Evolutionary conservation across 1,140 invertebrate species (phyloP).

Genomic region (Drosophila rhopaloa): DNA sequence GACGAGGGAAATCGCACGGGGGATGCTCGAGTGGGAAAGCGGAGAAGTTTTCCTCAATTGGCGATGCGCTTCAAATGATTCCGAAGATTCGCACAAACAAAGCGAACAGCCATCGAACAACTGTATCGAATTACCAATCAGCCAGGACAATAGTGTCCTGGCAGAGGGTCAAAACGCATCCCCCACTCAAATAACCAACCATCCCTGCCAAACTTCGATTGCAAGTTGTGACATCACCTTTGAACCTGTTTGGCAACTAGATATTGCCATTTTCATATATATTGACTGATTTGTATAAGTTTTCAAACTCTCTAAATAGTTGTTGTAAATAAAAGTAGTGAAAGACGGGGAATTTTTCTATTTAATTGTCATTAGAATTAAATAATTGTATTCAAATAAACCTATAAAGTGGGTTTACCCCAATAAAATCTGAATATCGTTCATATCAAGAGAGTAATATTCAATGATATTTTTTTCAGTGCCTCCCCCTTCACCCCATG

Average conservation of each 20-base stretch:
- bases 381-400: too few species aligned
- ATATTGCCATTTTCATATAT: not conserved
- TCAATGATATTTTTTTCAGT: too few species aligned
- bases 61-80: conserved; percentile 79
- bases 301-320: too few species aligned
- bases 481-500: not conserved
- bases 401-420: too few species aligned
- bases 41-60: conserved; percentile 61
- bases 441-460: not conserved
- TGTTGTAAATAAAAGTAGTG: too few species aligned
- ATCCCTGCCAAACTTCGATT: not conserved
- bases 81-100: conserved; percentile 59
- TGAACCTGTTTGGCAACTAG: conserved; percentile 32
- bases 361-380: too few species aligned
- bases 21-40: conserved; percentile 28
- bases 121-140: conserved; percentile 83
- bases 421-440: too few species aligned
- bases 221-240: conserved; percentile 66
- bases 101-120: conserved; percentile 70
- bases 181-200: not conserved
- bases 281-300: too few species aligned
- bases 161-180: conserved; percentile 27
- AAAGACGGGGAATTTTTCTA: too few species aligned
- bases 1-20: conserved; percentile 12
- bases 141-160: conserved; percentile 56